These are phyloP conservation scores for Pteronura brasiliensis DNA, from an alignment of 2,113 vertebrate species.

Conservation along the genomic window DNA sequence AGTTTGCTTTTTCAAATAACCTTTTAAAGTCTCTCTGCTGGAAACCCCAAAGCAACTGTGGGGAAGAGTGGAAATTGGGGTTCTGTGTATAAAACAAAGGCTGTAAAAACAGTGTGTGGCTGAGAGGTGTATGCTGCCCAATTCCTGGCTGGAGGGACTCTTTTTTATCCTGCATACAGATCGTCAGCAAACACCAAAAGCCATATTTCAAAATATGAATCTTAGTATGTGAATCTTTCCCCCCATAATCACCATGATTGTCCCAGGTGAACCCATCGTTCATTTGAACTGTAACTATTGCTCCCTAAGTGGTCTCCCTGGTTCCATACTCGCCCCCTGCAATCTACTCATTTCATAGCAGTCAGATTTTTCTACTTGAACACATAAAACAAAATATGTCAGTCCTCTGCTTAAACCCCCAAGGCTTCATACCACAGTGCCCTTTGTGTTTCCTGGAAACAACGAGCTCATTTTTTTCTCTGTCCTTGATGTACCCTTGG, in stretches of 20 bases:
- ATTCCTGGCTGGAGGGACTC: not conserved
- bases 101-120: not conserved
- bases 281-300: not conserved
- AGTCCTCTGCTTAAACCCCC: not conserved
- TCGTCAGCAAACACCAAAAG: not conserved
- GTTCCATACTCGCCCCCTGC: not conserved
- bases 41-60: not conserved
- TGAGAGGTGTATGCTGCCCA: not conserved
- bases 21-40: not conserved
- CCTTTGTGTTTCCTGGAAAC: not conserved
- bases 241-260: not conserved
- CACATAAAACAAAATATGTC: not conserved
- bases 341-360: not conserved
- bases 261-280: not conserved
- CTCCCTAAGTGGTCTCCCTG: not conserved
- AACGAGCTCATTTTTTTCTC: not conserved
- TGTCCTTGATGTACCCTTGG: not conserved
- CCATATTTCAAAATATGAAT: not conserved
- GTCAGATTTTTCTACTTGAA: not conserved
- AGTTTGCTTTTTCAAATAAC: not conserved
- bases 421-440: not conserved
- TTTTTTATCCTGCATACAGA: not conserved
- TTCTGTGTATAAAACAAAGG: not conserved
- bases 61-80: not conserved
- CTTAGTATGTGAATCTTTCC: not conserved